These are phyloP conservation scores for Aromia moschata DNA, from an alignment of 2,888 invertebrate genomes.

Conservation along the genomic window DNA sequence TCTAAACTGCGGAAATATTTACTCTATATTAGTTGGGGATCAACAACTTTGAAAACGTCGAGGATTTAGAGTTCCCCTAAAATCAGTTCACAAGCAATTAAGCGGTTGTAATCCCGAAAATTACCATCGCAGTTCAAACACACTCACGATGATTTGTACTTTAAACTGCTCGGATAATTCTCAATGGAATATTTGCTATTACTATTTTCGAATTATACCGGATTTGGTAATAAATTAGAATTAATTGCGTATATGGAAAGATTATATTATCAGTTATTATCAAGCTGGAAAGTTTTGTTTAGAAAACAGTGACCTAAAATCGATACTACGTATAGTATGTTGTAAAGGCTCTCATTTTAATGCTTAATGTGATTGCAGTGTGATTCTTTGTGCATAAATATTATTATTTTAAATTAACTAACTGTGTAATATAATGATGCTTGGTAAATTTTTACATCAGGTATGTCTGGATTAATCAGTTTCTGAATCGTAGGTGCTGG, in stretches of 20 bases:
- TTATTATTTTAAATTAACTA: no score
- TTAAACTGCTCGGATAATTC: slow-evolving; percentile 27
- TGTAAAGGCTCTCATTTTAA: no score
- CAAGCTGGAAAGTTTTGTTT: no score
- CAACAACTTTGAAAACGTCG: slow-evolving; percentile 38
- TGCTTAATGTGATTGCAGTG: no score
- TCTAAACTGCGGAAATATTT: slow-evolving; percentile 19
- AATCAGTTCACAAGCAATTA: slow-evolving; percentile 41
- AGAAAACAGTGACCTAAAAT: no score
- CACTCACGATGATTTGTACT: slow-evolving; percentile 40
- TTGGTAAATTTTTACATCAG: no score
- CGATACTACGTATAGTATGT: no score
- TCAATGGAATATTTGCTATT: slow-evolving; percentile 34
- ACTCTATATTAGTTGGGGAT: slow-evolving; percentile 36
- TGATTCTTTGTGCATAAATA: no score
- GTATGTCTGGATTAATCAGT: no score
- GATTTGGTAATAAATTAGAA: slow-evolving; percentile 14
- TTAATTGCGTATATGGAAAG: slow-evolving; percentile 2
- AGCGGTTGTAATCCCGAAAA: slow-evolving; percentile 41
- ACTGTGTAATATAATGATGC: no score
- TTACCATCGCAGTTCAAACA: slow-evolving; percentile 41
- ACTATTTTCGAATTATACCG: slow-evolving; percentile 12
- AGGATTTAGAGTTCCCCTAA: slow-evolving; percentile 32
- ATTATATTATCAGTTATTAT: background rate
- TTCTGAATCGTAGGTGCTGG: no score